Conservation (phyloP, 2,113 vertebrate genomes). For the Gadus macrocephalus region DNA sequence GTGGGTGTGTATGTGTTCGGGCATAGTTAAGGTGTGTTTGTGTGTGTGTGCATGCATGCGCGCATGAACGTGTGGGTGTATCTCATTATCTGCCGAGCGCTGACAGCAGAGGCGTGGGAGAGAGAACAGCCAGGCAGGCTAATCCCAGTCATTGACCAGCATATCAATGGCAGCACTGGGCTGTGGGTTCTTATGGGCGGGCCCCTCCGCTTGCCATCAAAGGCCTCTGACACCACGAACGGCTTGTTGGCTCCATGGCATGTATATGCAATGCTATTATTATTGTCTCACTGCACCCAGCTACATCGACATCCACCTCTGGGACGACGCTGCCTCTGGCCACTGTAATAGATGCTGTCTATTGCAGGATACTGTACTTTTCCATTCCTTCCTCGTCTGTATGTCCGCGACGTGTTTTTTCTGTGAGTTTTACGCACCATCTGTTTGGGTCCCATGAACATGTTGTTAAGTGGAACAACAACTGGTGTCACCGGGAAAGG, state of each 20-base stretch:
- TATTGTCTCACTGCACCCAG: neutral
- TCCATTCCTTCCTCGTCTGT: constrained; percentile 13
- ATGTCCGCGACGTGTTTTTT: neutral
- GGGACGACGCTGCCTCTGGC: neutral
- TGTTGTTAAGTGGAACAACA: constrained; percentile 41
- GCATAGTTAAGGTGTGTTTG: no score
- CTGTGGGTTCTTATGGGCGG: constrained; percentile 4
- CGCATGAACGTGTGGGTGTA: neutral
- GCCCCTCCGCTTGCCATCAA: neutral
- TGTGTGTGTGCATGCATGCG: no score
- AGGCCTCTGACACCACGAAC: neutral
- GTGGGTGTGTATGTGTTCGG: no score
- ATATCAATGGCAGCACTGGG: constrained; percentile 26
- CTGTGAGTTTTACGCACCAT: no score
- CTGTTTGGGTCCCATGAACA: neutral
- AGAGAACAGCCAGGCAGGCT: constrained; percentile 17
- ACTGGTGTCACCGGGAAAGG: constrained; percentile 35
- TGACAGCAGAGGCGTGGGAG: constrained; percentile 35
- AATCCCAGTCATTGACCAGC: constrained; percentile 48
- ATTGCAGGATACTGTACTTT: no score
- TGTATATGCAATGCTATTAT: neutral
- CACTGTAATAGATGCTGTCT: no score
- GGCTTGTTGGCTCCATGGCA: neutral
- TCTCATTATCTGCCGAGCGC: constrained; percentile 43
- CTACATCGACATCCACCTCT: neutral